A percentile compares a stretch with the other conserved stretches of the same genome.
These are phyloP conservation scores for Himalopsyche japonica DNA, from an alignment of 2,888 invertebrate genomes.

Conservation along the genomic window DNA sequence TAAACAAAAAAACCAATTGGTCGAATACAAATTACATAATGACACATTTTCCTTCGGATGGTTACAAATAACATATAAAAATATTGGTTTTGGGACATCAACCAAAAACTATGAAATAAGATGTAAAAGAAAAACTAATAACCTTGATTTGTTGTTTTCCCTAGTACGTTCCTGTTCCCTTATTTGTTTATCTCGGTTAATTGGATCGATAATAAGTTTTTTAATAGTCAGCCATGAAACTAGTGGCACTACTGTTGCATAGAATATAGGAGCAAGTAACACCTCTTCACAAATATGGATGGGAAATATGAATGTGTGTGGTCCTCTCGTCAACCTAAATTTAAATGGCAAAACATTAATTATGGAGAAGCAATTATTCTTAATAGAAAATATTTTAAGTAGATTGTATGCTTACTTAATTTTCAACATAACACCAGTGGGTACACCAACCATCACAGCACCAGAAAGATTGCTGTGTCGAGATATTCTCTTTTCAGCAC, in stretches of 20 bases:
- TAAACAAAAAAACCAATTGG: too few relatives aligned
- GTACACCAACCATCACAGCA: slow-evolving; percentile 81
- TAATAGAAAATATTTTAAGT: too few relatives aligned
- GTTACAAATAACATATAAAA: too few relatives aligned
- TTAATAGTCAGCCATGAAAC: slow-evolving; percentile 81
- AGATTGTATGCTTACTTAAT: slow-evolving; percentile 66
- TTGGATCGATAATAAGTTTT: slow-evolving; percentile 83
- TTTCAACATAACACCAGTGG: slow-evolving; percentile 86
- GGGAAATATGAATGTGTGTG: slow-evolving; percentile 86
- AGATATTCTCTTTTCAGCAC: slow-evolving; percentile 90
- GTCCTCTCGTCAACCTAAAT: slow-evolving; percentile 77
- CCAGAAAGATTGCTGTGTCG: slow-evolving; percentile 87
- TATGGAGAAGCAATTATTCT: too few relatives aligned
- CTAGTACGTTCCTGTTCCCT: slow-evolving; percentile 81
- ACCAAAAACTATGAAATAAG: too few relatives aligned
- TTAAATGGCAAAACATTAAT: slow-evolving; percentile 6
- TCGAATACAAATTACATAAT: too few relatives aligned
- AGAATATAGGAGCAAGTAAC: slow-evolving; percentile 87
- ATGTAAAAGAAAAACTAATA: slow-evolving; percentile 12
- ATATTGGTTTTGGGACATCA: too few relatives aligned
- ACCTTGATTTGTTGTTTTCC: slow-evolving; percentile 77
- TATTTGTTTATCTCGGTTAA: slow-evolving; percentile 74
- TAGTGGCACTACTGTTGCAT: slow-evolving; percentile 88
- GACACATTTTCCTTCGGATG: too few relatives aligned
- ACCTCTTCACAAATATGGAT: slow-evolving; percentile 90